Evolutionary conservation across 1,140 invertebrate genomes (phyloP).

Genomic region (Chironomus tepperi): DNA sequence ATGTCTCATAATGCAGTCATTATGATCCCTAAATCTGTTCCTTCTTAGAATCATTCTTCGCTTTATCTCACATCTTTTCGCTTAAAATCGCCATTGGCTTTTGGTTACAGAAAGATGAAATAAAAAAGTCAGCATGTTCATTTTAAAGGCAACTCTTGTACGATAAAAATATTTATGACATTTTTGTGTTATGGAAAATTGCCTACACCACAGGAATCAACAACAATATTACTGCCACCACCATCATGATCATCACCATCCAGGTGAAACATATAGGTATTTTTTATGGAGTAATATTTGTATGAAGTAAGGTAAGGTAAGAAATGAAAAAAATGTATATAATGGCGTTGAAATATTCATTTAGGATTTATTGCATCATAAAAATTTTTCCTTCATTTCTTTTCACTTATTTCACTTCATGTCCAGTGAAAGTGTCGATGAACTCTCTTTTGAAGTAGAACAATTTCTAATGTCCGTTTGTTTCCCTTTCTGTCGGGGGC

Average conservation of each 20-base stretch:
- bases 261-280: too few relatives aligned
- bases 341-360: conserved; percentile 1
- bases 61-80: too few relatives aligned
- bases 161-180: too few relatives aligned
- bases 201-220: not conserved
- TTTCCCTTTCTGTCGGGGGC: not conserved
- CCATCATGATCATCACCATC: too few relatives aligned
- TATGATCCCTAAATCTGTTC: too few relatives aligned
- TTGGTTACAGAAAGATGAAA: too few relatives aligned
- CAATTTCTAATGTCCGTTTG: not conserved
- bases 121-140: too few relatives aligned
- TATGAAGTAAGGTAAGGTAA: not conserved
- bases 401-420: not conserved
- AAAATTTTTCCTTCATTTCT: not conserved
- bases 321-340: not conserved
- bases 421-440: not conserved
- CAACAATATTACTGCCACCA: too few relatives aligned
- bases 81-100: too few relatives aligned
- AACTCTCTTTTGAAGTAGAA: not conserved
- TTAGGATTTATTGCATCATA: not conserved
- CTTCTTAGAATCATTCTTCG: too few relatives aligned
- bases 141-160: too few relatives aligned
- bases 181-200: not conserved
- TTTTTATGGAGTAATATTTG: not conserved
- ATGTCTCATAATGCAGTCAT: too few relatives aligned